Evolutionary conservation across 2,113 vertebrate species (phyloP), one percentile per base, ranked within the genome.

Genomic region (Nesoenas mayeri): DNA sequence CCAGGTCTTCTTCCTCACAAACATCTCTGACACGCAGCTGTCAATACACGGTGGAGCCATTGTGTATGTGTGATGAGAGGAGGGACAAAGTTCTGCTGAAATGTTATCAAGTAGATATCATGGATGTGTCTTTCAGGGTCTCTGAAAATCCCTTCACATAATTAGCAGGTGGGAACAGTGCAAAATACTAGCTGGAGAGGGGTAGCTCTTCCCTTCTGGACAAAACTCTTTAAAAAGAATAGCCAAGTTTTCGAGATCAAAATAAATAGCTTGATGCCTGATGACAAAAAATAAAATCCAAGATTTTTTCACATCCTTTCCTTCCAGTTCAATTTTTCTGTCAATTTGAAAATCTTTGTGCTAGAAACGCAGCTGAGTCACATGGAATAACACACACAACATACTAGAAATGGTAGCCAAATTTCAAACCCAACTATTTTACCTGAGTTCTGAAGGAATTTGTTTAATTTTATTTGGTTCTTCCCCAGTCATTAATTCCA

Each of bases 91-190:
- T 24, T 67, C 80, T 72, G 47, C 7, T 79, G 91, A 85, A 84
- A 92, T 2, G 3, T 38, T 89, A 75, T 56, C 90, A 73, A 67
- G 42, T 5, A 70, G 62, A 69, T 89, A 88, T 78, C 67, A 88
- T 67, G 79, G 79, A 94, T 69, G 40, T 92, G 82, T 72, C 92
- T 91, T 38, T 91, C 85, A 95, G 65, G 36, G 48, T 91, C 38
- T 79, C 73, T 92, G 87, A 93, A 91, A 70, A 71, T 74, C 31
- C 38, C 19, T 79, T 66, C 75, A 44, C 67, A 78, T 86, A 96
- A 97, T 94, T 88, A 93, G 13, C 75, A 84, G 54, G 57, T 86
- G 86, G 79, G 77, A 88, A 51, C 15, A 85, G 70, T 17, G 4
- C 28, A 65, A 74, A 91, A 58, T 44, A 32, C 32, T 60, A 65